Evolutionary conservation across 2,113 vertebrate genomes (phyloP).

Genomic region (Podarcis muralis): DNA sequence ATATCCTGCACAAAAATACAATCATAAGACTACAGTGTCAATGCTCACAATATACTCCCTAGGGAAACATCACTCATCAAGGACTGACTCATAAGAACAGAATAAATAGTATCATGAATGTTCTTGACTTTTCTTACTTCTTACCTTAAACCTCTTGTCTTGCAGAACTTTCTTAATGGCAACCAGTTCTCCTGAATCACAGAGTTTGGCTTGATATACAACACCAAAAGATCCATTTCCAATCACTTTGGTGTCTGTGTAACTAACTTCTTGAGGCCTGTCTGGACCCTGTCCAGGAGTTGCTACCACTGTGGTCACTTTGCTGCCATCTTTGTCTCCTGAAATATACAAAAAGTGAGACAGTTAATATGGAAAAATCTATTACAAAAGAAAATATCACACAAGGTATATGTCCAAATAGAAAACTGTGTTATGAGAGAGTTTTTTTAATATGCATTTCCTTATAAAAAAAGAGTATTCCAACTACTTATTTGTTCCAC

Average conservation of each 20-base stretch:
- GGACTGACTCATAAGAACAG: not conserved
- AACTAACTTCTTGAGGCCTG: conserved; percentile 98
- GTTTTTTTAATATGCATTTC: not conserved
- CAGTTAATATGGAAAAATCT: not conserved
- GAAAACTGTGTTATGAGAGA: not conserved
- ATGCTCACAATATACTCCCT: not conserved
- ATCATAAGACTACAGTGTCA: not conserved
- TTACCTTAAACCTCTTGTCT: conserved; percentile 99
- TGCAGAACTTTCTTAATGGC: conserved; percentile 99
- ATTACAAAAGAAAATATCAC: not conserved
- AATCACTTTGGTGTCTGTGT: conserved; percentile 98
- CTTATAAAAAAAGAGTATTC: not conserved
- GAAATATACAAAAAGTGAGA: conserved; percentile 30
- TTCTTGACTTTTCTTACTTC: conserved; percentile 13
- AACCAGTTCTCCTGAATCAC: conserved; percentile 97
- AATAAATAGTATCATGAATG: conserved; percentile 15
- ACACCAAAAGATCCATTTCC: conserved; percentile 98
- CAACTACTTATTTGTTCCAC: not conserved
- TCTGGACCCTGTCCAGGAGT: conserved; percentile 97
- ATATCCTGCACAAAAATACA: not conserved
- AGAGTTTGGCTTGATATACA: conserved; percentile 98
- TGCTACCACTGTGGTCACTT: conserved; percentile 97
- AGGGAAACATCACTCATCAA: conserved; percentile 18
- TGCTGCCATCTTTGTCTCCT: conserved; percentile 99
- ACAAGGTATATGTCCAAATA: not conserved